phyloP scores from a whole-genome alignment of 1,140 invertebrate species.

The Drosophila aff. region DNA sequence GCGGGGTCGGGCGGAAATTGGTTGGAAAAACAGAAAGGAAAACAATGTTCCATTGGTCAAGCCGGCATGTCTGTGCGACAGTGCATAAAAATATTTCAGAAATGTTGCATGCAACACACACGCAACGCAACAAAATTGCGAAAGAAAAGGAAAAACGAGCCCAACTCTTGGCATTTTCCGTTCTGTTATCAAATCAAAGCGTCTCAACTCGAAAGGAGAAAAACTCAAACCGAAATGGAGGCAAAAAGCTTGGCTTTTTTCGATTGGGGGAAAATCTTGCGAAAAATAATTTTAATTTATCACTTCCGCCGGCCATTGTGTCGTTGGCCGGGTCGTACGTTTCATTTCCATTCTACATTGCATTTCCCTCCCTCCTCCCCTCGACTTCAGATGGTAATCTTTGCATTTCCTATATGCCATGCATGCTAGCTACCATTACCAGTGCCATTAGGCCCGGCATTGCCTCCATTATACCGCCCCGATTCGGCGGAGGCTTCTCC shows the following conservation, averaged over 20 bases:
- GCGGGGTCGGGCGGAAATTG: conserved; percentile 8
- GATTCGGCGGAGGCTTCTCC: conserved; percentile 33
- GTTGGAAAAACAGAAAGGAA: conserved; percentile 41
- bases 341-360: conserved; percentile 23
- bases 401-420: conserved; percentile 82
- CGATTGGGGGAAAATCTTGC: conserved; percentile 78
- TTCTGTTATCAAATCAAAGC: conserved; percentile 79
- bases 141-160: conserved; percentile 11
- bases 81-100: conserved; percentile 81
- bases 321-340: conserved; percentile 58
- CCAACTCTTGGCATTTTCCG: conserved; percentile 28
- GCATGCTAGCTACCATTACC: conserved; percentile 75
- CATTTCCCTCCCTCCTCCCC: background rate
- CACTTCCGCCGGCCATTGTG: conserved; percentile 82
- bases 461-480: conserved; percentile 35
- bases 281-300: conserved; percentile 85
- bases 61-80: conserved; percentile 66
- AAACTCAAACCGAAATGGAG: conserved; percentile 11
- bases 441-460: conserved; percentile 60
- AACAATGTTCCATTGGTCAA: conserved; percentile 63
- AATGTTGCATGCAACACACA: conserved; percentile 63
- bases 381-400: conserved; percentile 65
- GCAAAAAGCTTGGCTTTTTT: conserved; percentile 46
- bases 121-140: conserved; percentile 22
- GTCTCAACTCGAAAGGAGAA: conserved; percentile 31